Conservation (phyloP, 2,113 vertebrate genomes). For the Hippopotamus amphibius region DNA sequence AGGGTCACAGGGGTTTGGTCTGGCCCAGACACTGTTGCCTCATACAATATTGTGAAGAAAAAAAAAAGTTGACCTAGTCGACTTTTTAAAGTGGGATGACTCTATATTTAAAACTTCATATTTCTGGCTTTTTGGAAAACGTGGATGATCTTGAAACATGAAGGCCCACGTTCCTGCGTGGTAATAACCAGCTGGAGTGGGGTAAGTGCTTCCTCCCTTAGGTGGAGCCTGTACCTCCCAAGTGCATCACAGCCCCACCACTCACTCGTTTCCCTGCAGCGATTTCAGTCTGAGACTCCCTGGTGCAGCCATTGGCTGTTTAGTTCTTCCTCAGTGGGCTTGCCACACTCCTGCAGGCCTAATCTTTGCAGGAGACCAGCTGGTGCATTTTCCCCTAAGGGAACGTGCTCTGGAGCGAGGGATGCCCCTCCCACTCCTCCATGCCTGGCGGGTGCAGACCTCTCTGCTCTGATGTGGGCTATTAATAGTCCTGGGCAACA, state of each 20-base stretch:
- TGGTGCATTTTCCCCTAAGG: not conserved
- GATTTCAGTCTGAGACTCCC: not conserved
- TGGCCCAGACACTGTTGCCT: not conserved
- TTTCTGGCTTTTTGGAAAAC: not conserved
- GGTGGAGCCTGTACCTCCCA: fast-evolving
- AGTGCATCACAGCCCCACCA: not conserved
- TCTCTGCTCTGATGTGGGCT: not conserved
- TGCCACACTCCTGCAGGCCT: not conserved
- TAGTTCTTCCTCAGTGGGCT: not conserved
- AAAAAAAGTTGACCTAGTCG: not conserved
- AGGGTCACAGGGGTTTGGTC: not conserved
- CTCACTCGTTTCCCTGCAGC: not conserved
- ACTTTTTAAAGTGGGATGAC: not conserved
- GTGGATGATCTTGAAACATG: not conserved
- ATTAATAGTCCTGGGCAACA: not conserved
- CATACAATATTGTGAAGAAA: not conserved
- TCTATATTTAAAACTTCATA: not conserved
- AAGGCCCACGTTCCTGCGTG: not conserved
- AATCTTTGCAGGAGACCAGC: not conserved
- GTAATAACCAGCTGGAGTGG: not conserved
- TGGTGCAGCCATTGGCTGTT: not conserved
- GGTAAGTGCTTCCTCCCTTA: not conserved
- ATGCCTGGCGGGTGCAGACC: no score
- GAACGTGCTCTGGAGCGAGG: not conserved
- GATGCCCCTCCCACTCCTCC: not conserved